Base-by-base conservation (phyloP, 1,140 invertebrate genomes). In the Drosophila triauraria region DNA sequence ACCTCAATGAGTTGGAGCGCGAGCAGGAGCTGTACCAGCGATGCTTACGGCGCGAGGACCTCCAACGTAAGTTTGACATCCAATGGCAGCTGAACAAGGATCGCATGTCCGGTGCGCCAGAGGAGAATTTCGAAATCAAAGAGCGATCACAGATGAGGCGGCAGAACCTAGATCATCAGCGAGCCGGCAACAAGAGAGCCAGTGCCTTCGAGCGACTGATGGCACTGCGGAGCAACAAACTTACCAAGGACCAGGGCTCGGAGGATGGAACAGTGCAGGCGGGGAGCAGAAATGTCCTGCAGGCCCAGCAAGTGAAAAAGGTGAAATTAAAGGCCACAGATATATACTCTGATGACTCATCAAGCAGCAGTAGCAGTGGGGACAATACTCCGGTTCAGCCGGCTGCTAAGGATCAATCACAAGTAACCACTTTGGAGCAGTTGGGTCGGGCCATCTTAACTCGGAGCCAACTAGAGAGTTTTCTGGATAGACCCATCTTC, bases 1-100 rank as follows among this genome's bases (percentile, higher is more conserved):
- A 96, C 82, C 97, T 99, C 95, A 99, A 97, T 1, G 98, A 99
- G 91, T 98, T 98, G 86, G 98, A 99, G 92, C 93, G 98, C 63
- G 98, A 99, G 93, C 97, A 98, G 81, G 98, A 99, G 30, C 12
- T 68, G 3, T 75, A 47, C 12, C 23, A 58, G 27, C 63, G 60
- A 0, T 46, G 46, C 8, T 0, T 70, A 8, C 15, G 20, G 10
- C 63, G 60, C 2, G 71, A 76, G 35, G 48, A 80, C 4, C 20
- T 65, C 4, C 27, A 17, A 0, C 43, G 44, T 0, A 60, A 75
- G 30, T 65, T 47, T 48, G 17, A 46, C 25, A 62, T 78, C 9
- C 46, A 51, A 5, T 48, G 23, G 4, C 46, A 69, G 13, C 5
- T 75, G 12, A 32, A 42, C 2, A 50, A 50, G 25, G 61, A 77